A percentile compares a stretch with the other conserved stretches of the same genome.
Conservation (phyloP, 2,797 vertebrate species). For the Vespertilio murinus region DNA sequence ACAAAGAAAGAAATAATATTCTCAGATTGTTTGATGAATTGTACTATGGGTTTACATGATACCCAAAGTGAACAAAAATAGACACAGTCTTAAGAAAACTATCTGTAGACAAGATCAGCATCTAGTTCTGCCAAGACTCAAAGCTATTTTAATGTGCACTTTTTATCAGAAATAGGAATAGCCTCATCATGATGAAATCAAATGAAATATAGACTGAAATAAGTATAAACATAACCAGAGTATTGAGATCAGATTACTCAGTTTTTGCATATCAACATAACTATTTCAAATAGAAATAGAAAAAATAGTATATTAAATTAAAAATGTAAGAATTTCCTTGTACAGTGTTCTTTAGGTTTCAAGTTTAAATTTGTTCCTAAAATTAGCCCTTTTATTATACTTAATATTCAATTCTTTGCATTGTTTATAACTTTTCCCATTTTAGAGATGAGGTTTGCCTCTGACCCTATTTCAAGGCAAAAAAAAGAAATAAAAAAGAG, state of each 20-base stretch:
- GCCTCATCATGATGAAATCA: background rate
- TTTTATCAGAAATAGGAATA: constrained; percentile 36
- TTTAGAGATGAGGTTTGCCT: background rate
- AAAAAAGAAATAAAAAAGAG: too few relatives aligned
- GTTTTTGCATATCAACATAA: background rate
- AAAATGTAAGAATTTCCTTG: constrained; percentile 12
- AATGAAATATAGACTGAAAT: background rate
- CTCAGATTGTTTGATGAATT: background rate
- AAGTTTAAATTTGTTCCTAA: constrained; percentile 9
- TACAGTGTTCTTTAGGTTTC: background rate
- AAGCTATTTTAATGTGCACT: constrained; percentile 33
- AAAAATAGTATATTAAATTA: background rate
- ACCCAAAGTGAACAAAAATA: background rate
- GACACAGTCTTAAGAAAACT: background rate
- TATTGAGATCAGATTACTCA: background rate
- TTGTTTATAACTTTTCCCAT: background rate
- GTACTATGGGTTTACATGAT: background rate
- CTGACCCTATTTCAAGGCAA: too few relatives aligned
- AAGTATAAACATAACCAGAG: background rate
- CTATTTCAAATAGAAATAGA: background rate
- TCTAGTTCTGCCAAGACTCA: background rate
- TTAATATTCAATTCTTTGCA: background rate
- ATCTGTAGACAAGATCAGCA: background rate
- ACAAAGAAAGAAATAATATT: background rate
- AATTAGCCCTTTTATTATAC: background rate